A percentile compares a stretch with the other conserved stretches of the same genome.
These are phyloP conservation scores for Channa maculata DNA, from an alignment of 2,113 vertebrate species.

Conservation along the genomic window DNA sequence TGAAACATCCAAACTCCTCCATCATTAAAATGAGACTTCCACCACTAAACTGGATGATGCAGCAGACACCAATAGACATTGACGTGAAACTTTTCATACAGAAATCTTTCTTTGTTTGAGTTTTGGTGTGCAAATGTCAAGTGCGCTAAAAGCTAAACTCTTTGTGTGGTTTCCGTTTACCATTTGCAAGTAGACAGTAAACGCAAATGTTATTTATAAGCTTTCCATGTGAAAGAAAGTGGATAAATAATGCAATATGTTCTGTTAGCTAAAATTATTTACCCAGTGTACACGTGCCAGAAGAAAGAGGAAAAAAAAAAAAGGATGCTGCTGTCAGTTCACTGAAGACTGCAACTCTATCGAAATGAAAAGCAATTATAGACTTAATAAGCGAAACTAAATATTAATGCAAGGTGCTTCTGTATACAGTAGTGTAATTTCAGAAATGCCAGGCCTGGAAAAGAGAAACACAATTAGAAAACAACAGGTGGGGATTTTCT, in stretches of 20 bases:
- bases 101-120: not conserved
- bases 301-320: not conserved
- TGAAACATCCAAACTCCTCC: not conserved
- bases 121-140: slow-evolving; percentile 6
- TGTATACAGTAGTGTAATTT: too few relatives aligned
- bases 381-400: too few relatives aligned
- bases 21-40: not conserved
- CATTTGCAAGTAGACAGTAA: slow-evolving; percentile 5
- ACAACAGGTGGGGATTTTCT: not conserved
- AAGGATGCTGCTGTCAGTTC: not conserved
- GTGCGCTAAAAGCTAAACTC: not conserved
- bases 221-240: not conserved
- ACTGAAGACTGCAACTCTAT: too few relatives aligned
- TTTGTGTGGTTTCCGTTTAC: slow-evolving; percentile 2
- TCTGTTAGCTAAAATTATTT: not conserved
- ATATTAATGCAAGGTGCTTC: too few relatives aligned
- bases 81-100: slow-evolving; percentile 10
- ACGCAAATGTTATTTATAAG: not conserved
- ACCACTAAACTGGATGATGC: not conserved
- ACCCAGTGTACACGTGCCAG: not conserved
- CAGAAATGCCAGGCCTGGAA: too few relatives aligned
- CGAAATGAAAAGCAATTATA: too few relatives aligned
- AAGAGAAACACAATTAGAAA: not conserved
- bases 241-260: slow-evolving; percentile 19
- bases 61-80: not conserved